phyloP scores from a whole-genome alignment of 2,113 vertebrate genomes.

The Hydrochoerus hydrochaeris region DNA sequence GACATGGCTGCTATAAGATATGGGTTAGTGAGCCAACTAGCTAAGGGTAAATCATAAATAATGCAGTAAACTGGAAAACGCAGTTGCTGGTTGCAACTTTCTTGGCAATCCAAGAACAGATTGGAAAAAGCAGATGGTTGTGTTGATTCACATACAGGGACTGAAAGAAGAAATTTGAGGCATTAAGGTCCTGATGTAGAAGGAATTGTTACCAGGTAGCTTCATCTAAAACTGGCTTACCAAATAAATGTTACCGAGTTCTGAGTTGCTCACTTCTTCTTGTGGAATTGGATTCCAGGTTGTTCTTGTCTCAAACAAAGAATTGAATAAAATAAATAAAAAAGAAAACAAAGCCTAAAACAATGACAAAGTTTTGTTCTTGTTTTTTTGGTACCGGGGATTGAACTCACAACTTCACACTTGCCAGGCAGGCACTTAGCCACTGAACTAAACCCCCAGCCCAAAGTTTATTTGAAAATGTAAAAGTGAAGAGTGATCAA shows the following conservation, averaged over 20 bases:
- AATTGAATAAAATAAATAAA: neutral
- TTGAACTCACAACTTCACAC: no score
- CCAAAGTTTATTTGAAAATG: neutral
- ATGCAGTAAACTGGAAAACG: conserved; percentile 48
- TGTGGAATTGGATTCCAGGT: neutral
- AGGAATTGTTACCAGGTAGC: neutral
- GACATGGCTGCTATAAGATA: conserved; percentile 17
- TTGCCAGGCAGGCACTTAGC: no score
- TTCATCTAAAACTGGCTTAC: neutral
- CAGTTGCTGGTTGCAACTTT: conserved; percentile 43
- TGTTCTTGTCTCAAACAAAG: neutral
- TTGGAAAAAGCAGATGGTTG: conserved; percentile 58
- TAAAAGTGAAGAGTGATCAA: neutral
- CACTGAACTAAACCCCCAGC: no score
- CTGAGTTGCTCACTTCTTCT: neutral
- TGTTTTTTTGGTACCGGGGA: no score
- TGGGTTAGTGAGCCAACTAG: conserved; percentile 16
- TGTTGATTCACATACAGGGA: conserved; percentile 21
- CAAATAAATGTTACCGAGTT: neutral
- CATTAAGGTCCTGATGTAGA: conserved; percentile 25
- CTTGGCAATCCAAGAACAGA: conserved; percentile 50
- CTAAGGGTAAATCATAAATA: conserved; percentile 62
- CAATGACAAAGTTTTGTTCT: neutral
- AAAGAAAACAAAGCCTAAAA: neutral
- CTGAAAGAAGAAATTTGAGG: neutral